A percentile compares a stretch with the other conserved stretches of the same genome.
These are phyloP conservation scores for Pasiphila rectangulata DNA, from an alignment of 2,888 invertebrate species.

Conservation along the genomic window DNA sequence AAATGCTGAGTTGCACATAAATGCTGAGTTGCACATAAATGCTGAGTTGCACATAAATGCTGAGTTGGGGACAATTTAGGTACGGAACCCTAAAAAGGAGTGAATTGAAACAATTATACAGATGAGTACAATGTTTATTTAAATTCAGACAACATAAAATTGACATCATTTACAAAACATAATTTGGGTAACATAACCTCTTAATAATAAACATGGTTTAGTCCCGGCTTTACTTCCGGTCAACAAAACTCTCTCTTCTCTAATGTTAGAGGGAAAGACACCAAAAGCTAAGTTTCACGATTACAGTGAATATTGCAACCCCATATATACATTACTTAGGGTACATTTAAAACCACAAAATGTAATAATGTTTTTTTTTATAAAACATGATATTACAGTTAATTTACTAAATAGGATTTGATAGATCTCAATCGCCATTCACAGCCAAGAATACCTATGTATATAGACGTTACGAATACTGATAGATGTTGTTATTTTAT, in stretches of 20 bases:
- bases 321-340: background rate
- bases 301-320: background rate
- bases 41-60: no score
- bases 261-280: no score
- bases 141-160: background rate
- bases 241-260: background rate
- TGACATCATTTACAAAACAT: background rate
- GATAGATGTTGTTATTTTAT: slow-evolving; percentile 15
- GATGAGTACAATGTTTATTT: slow-evolving; percentile 1
- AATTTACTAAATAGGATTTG: slow-evolving; percentile 17
- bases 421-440: slow-evolving; percentile 25
- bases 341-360: background rate
- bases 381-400: slow-evolving; percentile 19
- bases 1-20: no score
- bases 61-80: no score
- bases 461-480: slow-evolving; percentile 24
- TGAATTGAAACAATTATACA: slow-evolving; percentile 6
- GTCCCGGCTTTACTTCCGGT: background rate
- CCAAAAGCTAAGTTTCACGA: no score
- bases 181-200: background rate
- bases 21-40: no score
- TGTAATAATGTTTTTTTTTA: slow-evolving; percentile 18
- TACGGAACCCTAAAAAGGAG: no score
- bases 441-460: slow-evolving; percentile 33
- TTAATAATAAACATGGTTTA: background rate